phyloP scores from a whole-genome alignment of 2,888 invertebrate species.

The Colostygia pectinataria region DNA sequence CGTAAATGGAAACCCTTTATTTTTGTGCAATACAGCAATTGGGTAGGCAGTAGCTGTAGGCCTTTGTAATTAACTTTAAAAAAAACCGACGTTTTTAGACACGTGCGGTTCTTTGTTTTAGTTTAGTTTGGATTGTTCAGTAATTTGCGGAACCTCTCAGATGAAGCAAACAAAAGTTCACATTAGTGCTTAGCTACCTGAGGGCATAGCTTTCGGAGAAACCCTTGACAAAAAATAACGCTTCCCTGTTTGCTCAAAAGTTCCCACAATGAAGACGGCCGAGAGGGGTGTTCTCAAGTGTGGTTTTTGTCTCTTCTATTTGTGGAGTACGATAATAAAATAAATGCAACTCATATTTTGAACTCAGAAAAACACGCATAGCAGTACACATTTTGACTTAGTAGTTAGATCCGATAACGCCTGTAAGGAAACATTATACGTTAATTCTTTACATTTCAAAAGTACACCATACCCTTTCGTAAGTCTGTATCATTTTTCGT shows the following conservation, averaged over 20 bases:
- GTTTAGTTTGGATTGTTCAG: slow-evolving; percentile 24
- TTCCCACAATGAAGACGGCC: slow-evolving; percentile 71
- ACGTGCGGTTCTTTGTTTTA: no score
- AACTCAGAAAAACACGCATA: slow-evolving; percentile 36
- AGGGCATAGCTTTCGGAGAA: slow-evolving; percentile 62
- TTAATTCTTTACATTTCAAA: slow-evolving; percentile 19
- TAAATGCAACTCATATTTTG: slow-evolving; percentile 52
- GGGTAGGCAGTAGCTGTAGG: no score
- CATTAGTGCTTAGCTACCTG: slow-evolving; percentile 68
- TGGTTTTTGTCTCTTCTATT: slow-evolving; percentile 75
- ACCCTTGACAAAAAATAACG: slow-evolving; percentile 57
- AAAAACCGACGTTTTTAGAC: no score
- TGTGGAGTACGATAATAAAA: slow-evolving; percentile 72
- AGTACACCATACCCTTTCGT: slow-evolving; percentile 32
- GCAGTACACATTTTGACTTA: slow-evolving; percentile 1
- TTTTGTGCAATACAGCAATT: slow-evolving; percentile 8
- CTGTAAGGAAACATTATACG: slow-evolving; percentile 27
- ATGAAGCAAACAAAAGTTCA: slow-evolving; percentile 52
- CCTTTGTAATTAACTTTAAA: no score
- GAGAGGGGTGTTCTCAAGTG: slow-evolving; percentile 76
- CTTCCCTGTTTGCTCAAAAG: slow-evolving; percentile 63
- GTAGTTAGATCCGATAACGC: slow-evolving; percentile 9
- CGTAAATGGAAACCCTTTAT: not conserved
- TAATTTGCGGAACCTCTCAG: slow-evolving; percentile 42
- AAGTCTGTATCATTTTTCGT: slow-evolving; percentile 56